A percentile compares a stretch with the other conserved stretches of the same genome.
Evolutionary conservation across 2,888 invertebrate species (phyloP).

Genomic region (Leptinotarsa juncta): DNA sequence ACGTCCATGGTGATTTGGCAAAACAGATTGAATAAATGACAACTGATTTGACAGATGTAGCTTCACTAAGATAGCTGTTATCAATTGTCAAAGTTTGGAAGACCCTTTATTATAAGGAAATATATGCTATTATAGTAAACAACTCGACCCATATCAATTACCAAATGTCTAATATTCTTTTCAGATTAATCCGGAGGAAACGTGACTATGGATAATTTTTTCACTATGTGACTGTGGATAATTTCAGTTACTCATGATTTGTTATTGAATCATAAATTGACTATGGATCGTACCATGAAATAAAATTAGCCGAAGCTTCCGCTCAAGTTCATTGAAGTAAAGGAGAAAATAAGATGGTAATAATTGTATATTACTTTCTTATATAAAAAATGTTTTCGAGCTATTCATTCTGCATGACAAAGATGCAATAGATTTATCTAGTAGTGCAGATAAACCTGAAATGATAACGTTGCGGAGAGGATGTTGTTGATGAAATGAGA

Average conservation of each 20-base stretch:
- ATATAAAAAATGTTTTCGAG: conserved; percentile 45
- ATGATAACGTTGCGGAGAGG: conserved; percentile 51
- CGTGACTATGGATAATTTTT: conserved; percentile 48
- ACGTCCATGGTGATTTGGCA: too few species aligned
- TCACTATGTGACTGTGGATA: conserved; percentile 40
- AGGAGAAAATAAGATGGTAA: conserved; percentile 35
- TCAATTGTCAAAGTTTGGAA: too few species aligned
- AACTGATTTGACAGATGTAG: too few species aligned
- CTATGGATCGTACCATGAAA: conserved; percentile 45
- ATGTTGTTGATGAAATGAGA: conserved; percentile 53
- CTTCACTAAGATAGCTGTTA: too few species aligned
- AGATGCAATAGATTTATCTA: conserved; percentile 31
- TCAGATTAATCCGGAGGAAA: conserved; percentile 43
- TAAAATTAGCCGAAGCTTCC: conserved; percentile 47
- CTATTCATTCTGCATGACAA: conserved; percentile 43
- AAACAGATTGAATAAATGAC: too few species aligned
- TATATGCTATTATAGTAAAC: too few species aligned
- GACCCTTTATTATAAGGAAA: too few species aligned
- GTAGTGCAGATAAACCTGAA: conserved; percentile 41
- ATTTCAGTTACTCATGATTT: conserved; percentile 36
- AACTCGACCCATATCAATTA: too few species aligned
- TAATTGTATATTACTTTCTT: conserved; percentile 38
- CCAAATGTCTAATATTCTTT: conserved; percentile 20
- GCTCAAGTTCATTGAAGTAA: conserved; percentile 20
- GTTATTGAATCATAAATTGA: conserved; percentile 39